phyloP scores from a whole-genome alignment of 2,113 vertebrate genomes.

The Microcebus griseorufus region DNA sequence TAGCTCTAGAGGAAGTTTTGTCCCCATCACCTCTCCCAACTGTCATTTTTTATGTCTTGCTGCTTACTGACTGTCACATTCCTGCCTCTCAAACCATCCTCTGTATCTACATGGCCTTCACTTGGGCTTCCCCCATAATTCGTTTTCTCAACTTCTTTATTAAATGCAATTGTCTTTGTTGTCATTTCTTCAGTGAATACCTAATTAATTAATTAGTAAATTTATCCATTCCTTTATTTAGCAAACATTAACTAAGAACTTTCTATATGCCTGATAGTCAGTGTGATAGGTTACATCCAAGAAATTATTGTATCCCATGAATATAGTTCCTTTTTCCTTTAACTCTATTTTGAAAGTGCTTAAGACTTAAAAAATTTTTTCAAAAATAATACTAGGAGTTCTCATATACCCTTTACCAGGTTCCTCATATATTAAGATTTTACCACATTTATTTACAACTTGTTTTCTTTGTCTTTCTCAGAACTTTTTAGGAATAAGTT shows the following conservation, averaged over 20 bases:
- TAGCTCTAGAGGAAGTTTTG: background rate
- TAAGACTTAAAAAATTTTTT: background rate
- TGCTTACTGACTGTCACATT: background rate
- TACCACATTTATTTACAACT: background rate
- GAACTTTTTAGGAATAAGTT: background rate
- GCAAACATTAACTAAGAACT: background rate
- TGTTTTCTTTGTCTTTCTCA: background rate
- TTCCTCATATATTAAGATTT: background rate
- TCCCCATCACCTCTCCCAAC: accelerated
- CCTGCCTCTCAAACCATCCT: background rate
- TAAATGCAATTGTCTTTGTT: background rate
- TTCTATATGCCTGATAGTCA: background rate
- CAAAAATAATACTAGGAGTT: background rate
- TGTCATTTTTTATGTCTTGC: background rate
- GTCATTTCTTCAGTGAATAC: background rate
- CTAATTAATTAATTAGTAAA: background rate
- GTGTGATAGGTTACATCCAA: background rate
- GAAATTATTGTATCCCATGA: background rate
- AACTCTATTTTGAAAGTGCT: background rate
- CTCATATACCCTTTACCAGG: background rate
- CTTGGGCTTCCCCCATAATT: background rate
- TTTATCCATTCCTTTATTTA: background rate
- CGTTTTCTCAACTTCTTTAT: background rate
- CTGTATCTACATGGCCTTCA: background rate
- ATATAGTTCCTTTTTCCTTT: background rate